Percentiles rank a stretch among this genome's conserved stretches.
phyloP scores from a whole-genome alignment of 2,888 invertebrate species.

The Leucophora obtusa region DNA sequence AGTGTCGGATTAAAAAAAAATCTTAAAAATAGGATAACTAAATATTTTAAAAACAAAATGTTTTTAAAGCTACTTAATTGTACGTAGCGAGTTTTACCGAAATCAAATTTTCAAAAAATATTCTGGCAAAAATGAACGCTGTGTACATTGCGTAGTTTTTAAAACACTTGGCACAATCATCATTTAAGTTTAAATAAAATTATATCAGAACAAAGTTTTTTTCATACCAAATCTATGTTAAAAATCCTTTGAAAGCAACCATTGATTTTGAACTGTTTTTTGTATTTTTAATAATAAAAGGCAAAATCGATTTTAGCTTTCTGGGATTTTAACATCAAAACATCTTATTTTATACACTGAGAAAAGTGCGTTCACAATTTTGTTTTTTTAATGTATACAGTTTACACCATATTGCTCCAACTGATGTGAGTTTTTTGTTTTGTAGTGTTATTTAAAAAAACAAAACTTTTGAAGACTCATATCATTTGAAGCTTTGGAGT shows the following conservation, averaged over 20 bases:
- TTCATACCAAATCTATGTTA: background rate
- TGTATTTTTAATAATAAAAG: background rate
- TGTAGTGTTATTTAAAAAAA: background rate
- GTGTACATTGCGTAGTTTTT: slow-evolving; percentile 40
- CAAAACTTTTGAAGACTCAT: slow-evolving; percentile 7
- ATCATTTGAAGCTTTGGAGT: slow-evolving; percentile 20
- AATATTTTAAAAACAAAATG: background rate
- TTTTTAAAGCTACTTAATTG: slow-evolving; percentile 41
- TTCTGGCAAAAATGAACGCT: background rate
- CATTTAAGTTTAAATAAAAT: background rate
- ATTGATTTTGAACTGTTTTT: slow-evolving; percentile 21
- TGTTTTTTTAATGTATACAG: slow-evolving; percentile 4
- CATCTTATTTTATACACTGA: background rate
- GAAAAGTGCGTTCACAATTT: background rate
- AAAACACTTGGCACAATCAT: slow-evolving; percentile 30
- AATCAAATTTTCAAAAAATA: background rate
- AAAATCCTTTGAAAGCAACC: slow-evolving; percentile 36
- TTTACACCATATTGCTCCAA: slow-evolving; percentile 33
- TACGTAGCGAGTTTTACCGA: slow-evolving; percentile 9
- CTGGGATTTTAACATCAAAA: slow-evolving; percentile 36
- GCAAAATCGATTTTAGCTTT: slow-evolving; percentile 35
- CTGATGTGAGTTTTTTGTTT: too few relatives aligned
- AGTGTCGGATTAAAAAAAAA: background rate
- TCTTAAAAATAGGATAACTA: background rate
- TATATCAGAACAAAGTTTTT: background rate